Evolutionary conservation across 1,140 invertebrate species (phyloP), one percentile per base, ranked within the genome.

Genomic region (Drosophila rufa): DNA sequence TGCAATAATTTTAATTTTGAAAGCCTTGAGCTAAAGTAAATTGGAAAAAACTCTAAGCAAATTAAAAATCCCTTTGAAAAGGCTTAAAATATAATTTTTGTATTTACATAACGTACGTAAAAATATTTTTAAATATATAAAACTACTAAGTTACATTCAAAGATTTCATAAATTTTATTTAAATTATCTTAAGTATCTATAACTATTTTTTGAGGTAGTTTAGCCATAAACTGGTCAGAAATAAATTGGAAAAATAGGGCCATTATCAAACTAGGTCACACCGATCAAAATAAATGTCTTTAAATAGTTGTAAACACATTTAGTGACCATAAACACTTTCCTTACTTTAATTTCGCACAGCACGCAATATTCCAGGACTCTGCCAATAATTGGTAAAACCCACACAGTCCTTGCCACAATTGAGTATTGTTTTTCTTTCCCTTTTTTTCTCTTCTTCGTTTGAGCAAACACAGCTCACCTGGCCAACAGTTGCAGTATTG

Each of bases 401-500:
- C 46, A 53, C 46, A 50, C 6, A 50, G 33, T 36, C 36, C 27
- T 33, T 22, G 25, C 66, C 36, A 14, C 22, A 58, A 50, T 45
- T 53, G 33, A 47, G 46, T 30, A 53, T 70, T 22, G 60, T 62
- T 75, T 65, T 75, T 27, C 22, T 65, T 59, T 2, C 14, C 19
- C 38, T 55, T 5, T 55, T 7, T 2, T 2, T 15, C 3, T 40
- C 19, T 55, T 40, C 19, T 40, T 56, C 4, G 53, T 12, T 79
- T 81, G 14, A 59, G 61, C 69, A 73, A 76, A 75, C 79, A 84
- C 53, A 75, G 66, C 74, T 58, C 67, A 79, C 56, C 59, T 60
- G 48, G 43, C 22, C 59, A 43, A 60, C 48, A 45, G 50, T 65
- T 43, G 48, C 82, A 86, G 67, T 73, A 36, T 67, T 48, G 69